Conservation (phyloP, 2,113 vertebrate species). For the Menura novaehollandiae region DNA sequence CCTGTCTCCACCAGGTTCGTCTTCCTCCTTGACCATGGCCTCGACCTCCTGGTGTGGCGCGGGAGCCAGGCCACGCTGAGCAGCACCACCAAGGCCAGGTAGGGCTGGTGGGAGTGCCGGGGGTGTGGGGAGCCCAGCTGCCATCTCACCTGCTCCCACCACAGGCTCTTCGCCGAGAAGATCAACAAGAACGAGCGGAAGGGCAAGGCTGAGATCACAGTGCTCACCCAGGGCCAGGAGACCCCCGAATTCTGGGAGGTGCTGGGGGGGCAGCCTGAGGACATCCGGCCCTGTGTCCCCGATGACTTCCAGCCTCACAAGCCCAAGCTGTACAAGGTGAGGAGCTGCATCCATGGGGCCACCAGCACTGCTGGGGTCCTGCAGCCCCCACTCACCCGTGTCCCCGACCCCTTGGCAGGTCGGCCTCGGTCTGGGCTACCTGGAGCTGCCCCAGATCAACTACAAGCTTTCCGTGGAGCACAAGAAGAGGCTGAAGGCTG, state of each 20-base stretch:
- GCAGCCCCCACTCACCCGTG: not conserved
- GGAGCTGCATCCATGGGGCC: fast-evolving
- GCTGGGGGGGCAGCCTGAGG: slow-evolving; percentile 88
- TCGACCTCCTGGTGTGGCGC: slow-evolving; percentile 89
- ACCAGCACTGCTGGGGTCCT: fast-evolving
- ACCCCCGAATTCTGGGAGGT: slow-evolving; percentile 87
- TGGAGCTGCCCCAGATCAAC: slow-evolving; percentile 97
- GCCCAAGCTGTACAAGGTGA: slow-evolving; percentile 95
- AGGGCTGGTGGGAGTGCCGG: not conserved
- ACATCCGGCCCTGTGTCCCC: slow-evolving; percentile 87
- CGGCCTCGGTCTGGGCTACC: slow-evolving; percentile 91
- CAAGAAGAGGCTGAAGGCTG: slow-evolving; percentile 88
- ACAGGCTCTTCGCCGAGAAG: slow-evolving; percentile 94
- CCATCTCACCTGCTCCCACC: not conserved
- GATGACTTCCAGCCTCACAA: slow-evolving; percentile 87
- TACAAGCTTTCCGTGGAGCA: slow-evolving; percentile 97
- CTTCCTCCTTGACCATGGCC: slow-evolving; percentile 87
- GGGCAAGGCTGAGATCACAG: slow-evolving; percentile 86
- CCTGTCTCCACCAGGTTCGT: slow-evolving; percentile 79
- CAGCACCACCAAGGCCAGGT: slow-evolving; percentile 95
- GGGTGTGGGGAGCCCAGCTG: not conserved
- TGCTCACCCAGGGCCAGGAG: slow-evolving; percentile 85
- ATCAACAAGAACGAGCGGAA: slow-evolving; percentile 98
- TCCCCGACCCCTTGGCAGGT: slow-evolving; percentile 71
- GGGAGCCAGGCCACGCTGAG: slow-evolving; percentile 88